phyloP scores from a whole-genome alignment of 2,888 invertebrate species.

The Cephonodes hylas region DNA sequence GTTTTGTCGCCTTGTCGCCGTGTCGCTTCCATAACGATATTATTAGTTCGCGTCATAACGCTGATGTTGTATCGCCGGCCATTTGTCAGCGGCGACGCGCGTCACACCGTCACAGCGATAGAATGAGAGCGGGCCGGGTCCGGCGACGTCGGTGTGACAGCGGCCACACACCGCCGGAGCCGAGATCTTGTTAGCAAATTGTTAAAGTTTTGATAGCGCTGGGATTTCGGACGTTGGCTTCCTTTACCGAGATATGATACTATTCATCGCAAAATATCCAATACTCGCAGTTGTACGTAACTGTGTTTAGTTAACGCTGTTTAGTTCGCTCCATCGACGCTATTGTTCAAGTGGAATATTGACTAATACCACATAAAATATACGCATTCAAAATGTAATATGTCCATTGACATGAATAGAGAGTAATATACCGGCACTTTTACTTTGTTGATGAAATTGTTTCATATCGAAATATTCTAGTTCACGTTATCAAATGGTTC shows the following conservation, averaged over 20 bases:
- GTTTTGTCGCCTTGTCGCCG: background rate
- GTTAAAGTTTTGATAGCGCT: constrained; percentile 1
- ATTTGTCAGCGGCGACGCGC: background rate
- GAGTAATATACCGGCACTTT: background rate
- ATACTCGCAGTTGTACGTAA: too few species aligned
- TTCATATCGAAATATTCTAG: background rate
- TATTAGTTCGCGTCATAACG: constrained; percentile 14
- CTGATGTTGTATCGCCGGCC: constrained; percentile 11
- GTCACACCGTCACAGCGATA: background rate
- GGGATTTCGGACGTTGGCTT: background rate
- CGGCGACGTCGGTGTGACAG: background rate
- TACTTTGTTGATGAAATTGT: background rate
- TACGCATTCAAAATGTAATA: too few species aligned
- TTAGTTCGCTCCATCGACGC: too few species aligned
- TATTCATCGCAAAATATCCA: background rate
- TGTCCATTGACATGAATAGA: background rate
- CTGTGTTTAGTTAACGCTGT: too few species aligned
- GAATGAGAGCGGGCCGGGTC: background rate
- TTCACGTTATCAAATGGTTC: background rate
- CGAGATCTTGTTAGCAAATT: constrained; percentile 7
- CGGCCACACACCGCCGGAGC: constrained; percentile 2
- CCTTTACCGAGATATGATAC: background rate
- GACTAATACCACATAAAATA: too few species aligned
- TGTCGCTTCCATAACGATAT: constrained; percentile 2
- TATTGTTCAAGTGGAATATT: too few species aligned